Conservation (phyloP, 1,140 invertebrate genomes). For the Dreissena rostriformis region DNA sequence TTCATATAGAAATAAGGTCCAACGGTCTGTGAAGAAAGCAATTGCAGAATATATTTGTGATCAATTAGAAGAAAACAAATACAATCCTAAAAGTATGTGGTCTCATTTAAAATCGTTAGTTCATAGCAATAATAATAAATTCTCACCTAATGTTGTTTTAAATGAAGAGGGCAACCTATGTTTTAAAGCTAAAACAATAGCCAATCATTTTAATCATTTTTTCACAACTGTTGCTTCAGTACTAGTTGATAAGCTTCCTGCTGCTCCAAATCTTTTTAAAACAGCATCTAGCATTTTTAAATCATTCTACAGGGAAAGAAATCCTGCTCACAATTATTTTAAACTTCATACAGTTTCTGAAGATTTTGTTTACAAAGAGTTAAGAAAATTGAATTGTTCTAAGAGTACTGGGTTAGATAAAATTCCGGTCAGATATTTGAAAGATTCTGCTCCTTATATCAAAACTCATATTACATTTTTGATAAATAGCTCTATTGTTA, state of each 20-base stretch:
- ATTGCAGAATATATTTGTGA: background rate
- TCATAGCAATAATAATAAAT: no score
- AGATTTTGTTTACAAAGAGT: constrained; percentile 3
- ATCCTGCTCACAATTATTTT: background rate
- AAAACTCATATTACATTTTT: no score
- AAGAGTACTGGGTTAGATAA: background rate
- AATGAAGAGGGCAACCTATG: no score
- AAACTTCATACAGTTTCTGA: constrained; percentile 15
- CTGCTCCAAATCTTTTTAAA: constrained; percentile 1
- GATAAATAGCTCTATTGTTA: no score
- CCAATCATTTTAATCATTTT: constrained; percentile 2
- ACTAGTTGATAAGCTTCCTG: background rate
- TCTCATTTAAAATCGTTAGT: no score
- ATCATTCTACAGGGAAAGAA: background rate
- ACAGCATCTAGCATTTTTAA: background rate
- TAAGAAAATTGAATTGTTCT: background rate
- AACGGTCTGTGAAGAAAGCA: constrained; percentile 16
- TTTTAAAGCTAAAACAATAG: no score
- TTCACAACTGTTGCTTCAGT: constrained; percentile 4
- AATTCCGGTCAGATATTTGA: background rate
- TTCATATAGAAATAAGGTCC: constrained; percentile 6
- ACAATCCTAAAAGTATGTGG: no score
- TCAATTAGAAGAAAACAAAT: background rate
- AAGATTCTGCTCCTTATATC: background rate
- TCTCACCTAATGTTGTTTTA: no score